phyloP scores from a whole-genome alignment of 2,888 invertebrate species.

The Drosophila affinis region DNA sequence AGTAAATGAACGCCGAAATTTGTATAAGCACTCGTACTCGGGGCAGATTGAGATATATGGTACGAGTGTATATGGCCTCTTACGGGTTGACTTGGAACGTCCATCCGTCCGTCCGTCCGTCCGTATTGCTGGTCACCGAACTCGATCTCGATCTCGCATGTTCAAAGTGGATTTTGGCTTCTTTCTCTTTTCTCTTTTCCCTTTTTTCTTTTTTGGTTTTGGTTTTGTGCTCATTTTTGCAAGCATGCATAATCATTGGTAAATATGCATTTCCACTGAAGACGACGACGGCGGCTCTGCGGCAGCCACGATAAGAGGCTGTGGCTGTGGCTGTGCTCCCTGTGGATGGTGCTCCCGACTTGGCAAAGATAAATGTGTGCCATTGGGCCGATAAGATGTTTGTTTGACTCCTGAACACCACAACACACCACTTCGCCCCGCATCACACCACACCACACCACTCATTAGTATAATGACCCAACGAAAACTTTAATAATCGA shows the following conservation, averaged over 20 bases:
- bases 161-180: conserved; percentile 48
- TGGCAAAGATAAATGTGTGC: conserved; percentile 64
- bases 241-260: conserved; percentile 76
- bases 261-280: conserved; percentile 68
- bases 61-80: conserved; percentile 26
- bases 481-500: conserved; percentile 39
- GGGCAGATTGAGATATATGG: conserved; percentile 29
- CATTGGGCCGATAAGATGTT: conserved; percentile 68
- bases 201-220: conserved; percentile 8
- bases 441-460: background rate
- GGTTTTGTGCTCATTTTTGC: conserved; percentile 59
- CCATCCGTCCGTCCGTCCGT: conserved; percentile 30
- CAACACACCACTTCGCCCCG: background rate
- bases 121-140: conserved; percentile 64
- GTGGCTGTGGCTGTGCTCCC: conserved; percentile 6
- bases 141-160: conserved; percentile 54
- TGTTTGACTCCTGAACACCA: conserved; percentile 45
- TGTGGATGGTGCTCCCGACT: conserved; percentile 8
- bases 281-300: no score
- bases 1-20: conserved; percentile 34
- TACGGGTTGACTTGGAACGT: conserved; percentile 45
- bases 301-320: conserved; percentile 58
- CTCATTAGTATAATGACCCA: conserved; percentile 44
- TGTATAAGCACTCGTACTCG: conserved; percentile 30
- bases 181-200: conserved; percentile 30